Percentiles rank a stretch among this genome's conserved stretches.
These are phyloP conservation scores for Listronotus bonariensis DNA, from an alignment of 1,140 invertebrate genomes.

Conservation along the genomic window DNA sequence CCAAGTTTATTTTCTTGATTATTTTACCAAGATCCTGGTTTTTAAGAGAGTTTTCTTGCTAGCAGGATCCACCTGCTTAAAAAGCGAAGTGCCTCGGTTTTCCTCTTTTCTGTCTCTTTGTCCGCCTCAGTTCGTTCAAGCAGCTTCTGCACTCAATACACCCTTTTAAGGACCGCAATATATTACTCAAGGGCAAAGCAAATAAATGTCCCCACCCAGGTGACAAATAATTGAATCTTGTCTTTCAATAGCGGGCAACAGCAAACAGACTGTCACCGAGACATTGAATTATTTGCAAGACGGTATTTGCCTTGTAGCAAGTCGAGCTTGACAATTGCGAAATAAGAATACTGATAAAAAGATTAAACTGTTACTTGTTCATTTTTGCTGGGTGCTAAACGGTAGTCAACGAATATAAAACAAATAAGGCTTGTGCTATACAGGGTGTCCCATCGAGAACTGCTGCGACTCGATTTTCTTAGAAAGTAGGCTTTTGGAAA, in stretches of 20 bases:
- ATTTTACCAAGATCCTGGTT: background rate
- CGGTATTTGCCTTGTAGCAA: conserved; percentile 14
- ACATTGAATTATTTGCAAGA: conserved; percentile 13
- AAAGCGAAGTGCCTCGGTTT: conserved; percentile 9
- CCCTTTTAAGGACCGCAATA: conserved; percentile 14
- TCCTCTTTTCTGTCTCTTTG: conserved; percentile 2
- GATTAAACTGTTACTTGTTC: background rate
- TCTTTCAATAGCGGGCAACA: conserved; percentile 4
- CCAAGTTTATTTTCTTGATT: background rate
- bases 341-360: conserved; percentile 6
- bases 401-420: too few relatives aligned
- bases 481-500: too few relatives aligned
- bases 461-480: too few relatives aligned
- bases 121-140: conserved; percentile 2
- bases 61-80: conserved; percentile 7
- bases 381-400: background rate
- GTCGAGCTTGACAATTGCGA: conserved; percentile 15
- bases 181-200: conserved; percentile 8
- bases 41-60: conserved; percentile 8
- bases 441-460: too few relatives aligned
- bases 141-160: conserved; percentile 7
- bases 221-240: conserved; percentile 22
- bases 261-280: conserved; percentile 10
- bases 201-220: conserved; percentile 10
- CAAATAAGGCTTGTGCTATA: too few relatives aligned